Percentiles rank a stretch among this genome's conserved stretches.
phyloP scores from a whole-genome alignment of 1,140 invertebrate genomes.

The Stegodyphus mimosarum region DNA sequence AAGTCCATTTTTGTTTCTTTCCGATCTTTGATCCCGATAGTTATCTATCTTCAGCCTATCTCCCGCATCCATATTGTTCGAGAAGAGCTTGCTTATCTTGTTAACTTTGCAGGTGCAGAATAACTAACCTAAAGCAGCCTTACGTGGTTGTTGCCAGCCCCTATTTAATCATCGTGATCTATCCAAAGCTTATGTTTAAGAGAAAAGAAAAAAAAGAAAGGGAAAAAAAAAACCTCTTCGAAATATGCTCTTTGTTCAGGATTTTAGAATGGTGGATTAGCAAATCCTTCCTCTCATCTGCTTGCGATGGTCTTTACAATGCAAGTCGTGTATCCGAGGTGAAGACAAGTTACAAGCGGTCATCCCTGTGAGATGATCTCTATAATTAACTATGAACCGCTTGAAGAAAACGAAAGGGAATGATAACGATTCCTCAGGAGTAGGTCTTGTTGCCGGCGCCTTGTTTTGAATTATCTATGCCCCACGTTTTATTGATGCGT shows the following conservation, averaged over 20 bases:
- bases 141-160: too few relatives aligned
- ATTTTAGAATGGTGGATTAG: too few relatives aligned
- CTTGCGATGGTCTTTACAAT: background rate
- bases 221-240: too few relatives aligned
- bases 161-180: conserved; percentile 15
- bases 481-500: too few relatives aligned
- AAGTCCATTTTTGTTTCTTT: too few relatives aligned
- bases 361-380: background rate
- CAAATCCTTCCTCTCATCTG: background rate
- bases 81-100: background rate
- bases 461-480: too few relatives aligned
- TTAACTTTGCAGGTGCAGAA: conserved; percentile 19
- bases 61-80: background rate
- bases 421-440: background rate
- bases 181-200: background rate
- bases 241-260: too few relatives aligned
- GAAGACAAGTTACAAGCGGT: background rate
- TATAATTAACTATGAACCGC: conserved; percentile 3
- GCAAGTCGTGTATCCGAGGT: conserved; percentile 10
- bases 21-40: conserved; percentile 17
- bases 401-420: conserved; percentile 19
- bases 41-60: conserved; percentile 7
- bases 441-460: too few relatives aligned
- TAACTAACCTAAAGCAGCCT: background rate
- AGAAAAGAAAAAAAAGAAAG: too few relatives aligned